Evolutionary conservation across 2,113 vertebrate genomes (phyloP).

Genomic region (Rissa tridactyla): DNA sequence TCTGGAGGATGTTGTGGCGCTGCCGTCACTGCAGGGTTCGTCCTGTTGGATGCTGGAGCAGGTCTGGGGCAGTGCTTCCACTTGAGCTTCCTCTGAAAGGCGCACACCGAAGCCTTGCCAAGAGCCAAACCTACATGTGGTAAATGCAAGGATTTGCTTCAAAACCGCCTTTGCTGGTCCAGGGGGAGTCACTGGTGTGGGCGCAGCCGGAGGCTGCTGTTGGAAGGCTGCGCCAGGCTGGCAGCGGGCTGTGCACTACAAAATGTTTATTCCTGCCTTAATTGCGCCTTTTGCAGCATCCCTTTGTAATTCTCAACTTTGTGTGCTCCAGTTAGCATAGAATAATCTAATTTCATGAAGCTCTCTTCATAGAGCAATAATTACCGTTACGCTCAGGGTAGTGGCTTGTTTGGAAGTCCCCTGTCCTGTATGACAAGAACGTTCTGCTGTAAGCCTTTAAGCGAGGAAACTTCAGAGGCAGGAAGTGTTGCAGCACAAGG

Average conservation of each 20-base stretch:
- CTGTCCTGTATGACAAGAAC: not conserved
- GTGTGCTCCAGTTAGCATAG: not conserved
- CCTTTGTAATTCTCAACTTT: not conserved
- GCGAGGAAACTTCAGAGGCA: not conserved
- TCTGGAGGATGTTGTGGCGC: not conserved
- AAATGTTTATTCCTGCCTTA: not conserved
- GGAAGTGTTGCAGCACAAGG: not conserved
- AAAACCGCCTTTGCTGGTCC: not conserved
- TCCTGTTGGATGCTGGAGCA: not conserved
- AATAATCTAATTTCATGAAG: not conserved
- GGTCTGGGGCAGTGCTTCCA: not conserved
- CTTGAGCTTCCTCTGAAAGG: not conserved
- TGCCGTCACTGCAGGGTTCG: not conserved
- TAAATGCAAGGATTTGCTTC: not conserved
- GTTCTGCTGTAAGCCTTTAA: not conserved
- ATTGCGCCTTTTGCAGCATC: not conserved
- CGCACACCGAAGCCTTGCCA: fast-evolving
- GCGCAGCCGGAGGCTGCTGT: not conserved
- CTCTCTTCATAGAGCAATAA: not conserved
- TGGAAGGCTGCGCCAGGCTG: not conserved
- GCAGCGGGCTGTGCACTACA: not conserved
- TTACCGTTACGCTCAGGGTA: not conserved
- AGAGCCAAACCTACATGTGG: not conserved
- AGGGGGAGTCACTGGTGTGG: not conserved
- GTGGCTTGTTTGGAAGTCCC: not conserved